Base-by-base conservation (phyloP, 1,140 invertebrate genomes). In the Drosophila parvula region DNA sequence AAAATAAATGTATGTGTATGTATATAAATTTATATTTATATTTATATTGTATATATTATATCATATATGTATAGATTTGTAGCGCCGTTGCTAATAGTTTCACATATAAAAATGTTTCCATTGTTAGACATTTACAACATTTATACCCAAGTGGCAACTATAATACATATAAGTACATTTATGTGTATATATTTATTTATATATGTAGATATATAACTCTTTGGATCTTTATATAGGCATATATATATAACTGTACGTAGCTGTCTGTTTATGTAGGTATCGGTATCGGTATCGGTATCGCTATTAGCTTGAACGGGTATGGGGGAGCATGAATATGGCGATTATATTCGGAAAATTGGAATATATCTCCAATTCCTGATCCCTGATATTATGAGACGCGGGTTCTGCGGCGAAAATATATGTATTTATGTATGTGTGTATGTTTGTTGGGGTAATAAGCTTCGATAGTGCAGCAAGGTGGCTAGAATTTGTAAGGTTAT, bases 101-200 rank as follows among this genome's bases (percentile, higher is more conserved):
- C 63, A 45, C 70, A 78, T 78, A 79, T 68, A 56, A 78, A 69
- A 71, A 71, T 69, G 73, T 55, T 48, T 74, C 44, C 59, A 74
- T 67, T 40, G 47, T 67, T 78, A 59, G 78, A 86, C 82, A 86
- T 82, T 86, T 86, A 86, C 82, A 85, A 86, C 70, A 68, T 68
- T 68, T 74, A 82, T 80, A 71, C 68, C 64, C 60, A 74, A 78
- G 57, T 83, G 75, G 79, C 62, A 80, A 74, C 77, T 85, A 86
- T 86, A 85, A 81, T 81, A 86, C 84, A 86, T 86, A 64, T 74
- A 73, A 67, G 59, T 76, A 67, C 69, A 51, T 75, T 53, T 65
- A 62, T 74, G 47, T 81, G 69, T 45, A 67, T 63, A 60, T 65
- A 62, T 76, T 51, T 60, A 47, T 59, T 30, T 69, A 71, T 60